Base-by-base conservation (phyloP, 2,113 vertebrate genomes). In the Theristicus caerulescens region DNA sequence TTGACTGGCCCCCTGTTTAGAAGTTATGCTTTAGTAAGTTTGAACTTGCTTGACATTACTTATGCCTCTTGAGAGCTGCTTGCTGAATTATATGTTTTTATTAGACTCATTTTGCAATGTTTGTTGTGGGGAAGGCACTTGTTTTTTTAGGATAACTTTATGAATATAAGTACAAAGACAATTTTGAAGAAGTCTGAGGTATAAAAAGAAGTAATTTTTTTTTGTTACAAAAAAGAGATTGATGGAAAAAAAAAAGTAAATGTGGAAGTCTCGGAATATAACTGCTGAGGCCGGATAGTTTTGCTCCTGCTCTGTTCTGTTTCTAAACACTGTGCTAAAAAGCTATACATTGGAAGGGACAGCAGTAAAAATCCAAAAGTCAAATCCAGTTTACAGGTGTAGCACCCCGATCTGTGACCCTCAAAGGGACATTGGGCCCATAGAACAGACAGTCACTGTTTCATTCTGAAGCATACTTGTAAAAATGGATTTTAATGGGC, bases 21-120 rank as follows among this genome's bases (percentile, higher is more conserved):
- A 91, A 86, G 59, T 78, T 74, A 86, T 47, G 24, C 89, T 94
- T 92, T 94, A 94, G 94, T 92, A 92, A 71, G 55, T 86, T 89
- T 13, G 31, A 67, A 87, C 70, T 89, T 94, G 40, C 36, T 74
- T 90, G 47, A 57, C 27, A 11, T 74, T 59, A 57, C 52, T 15
- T 88, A 65, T 84, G 31, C 10, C 52, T 92, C 73, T 86, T 67
- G 49, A 85, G 57, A 82, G 38, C 7, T n/a, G 11, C 69, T 78
- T 78, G 14, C 58, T 91, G 25, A 71, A 32, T 67, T 18, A n/a
- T 38, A 57, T 59, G 2, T 79, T 31, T 81, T 92, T 90, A 54
- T 44, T 55, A 92, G n/a, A 74, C 86, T 64, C 6, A 65, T 84
- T 94, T 92, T 94, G 22, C 20, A 79, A 20, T 70, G 26, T 88